A percentile compares a stretch with the other conserved stretches of the same genome.
Evolutionary conservation across 1,140 invertebrate genomes (phyloP).

Genomic region (Triops longicaudatus): DNA sequence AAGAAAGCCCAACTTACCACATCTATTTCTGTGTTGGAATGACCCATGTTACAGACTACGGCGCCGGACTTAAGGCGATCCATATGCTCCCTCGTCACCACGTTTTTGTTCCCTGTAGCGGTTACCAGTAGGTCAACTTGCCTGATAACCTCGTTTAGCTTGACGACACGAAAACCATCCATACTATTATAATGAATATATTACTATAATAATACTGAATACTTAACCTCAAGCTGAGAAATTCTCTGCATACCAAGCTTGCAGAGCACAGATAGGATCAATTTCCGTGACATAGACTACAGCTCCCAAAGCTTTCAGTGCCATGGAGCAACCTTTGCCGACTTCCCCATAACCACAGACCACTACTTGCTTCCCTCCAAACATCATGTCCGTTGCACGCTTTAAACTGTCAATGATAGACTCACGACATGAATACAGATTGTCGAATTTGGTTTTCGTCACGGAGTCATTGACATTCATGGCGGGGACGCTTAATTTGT

Average conservation of each 20-base stretch:
- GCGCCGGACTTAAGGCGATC: conserved; percentile 95
- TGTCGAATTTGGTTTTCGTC: conserved; percentile 99
- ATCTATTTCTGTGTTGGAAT: conserved; percentile 97
- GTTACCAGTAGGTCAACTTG: conserved; percentile 91
- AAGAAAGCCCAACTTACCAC: conserved; percentile 55
- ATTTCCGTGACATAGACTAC: conserved; percentile 95
- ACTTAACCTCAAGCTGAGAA: neutral
- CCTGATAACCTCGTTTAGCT: conserved; percentile 87
- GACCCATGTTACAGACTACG: conserved; percentile 96
- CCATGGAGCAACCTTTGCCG: conserved; percentile 93
- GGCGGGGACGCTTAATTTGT: conserved; percentile 89
- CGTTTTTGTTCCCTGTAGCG: conserved; percentile 94
- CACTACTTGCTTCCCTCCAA: conserved; percentile 93
- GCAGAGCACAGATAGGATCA: conserved; percentile 94
- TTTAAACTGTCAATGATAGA: conserved; percentile 79
- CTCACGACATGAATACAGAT: conserved; percentile 84
- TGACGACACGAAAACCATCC: conserved; percentile 94
- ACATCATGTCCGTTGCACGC: conserved; percentile 94
- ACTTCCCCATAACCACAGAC: conserved; percentile 97
- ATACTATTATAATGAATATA: conserved; percentile 54
- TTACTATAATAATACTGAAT: neutral
- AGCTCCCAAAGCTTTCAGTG: conserved; percentile 86
- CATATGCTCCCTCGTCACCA: conserved; percentile 89
- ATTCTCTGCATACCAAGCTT: conserved; percentile 64
- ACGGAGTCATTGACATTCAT: conserved; percentile 99